These are phyloP conservation scores for Gymnoscopelus microlampas DNA, from an alignment of 2,797 vertebrate species.

Conservation along the genomic window DNA sequence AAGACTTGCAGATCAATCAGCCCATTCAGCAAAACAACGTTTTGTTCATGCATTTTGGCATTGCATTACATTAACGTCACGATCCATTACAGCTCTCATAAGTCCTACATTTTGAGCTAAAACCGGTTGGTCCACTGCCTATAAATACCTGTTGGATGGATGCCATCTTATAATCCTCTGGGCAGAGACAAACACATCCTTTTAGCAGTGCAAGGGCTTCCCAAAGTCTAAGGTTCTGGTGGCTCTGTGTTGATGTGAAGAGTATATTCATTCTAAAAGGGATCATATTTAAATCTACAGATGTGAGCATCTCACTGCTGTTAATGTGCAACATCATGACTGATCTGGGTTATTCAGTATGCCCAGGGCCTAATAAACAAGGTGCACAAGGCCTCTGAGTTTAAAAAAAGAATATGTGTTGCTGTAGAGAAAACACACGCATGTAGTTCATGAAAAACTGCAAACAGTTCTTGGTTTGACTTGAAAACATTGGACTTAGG, in stretches of 20 bases:
- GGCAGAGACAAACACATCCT: constrained; percentile 1
- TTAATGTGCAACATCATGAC: too few species aligned
- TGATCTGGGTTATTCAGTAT: too few species aligned
- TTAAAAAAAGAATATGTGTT: too few species aligned
- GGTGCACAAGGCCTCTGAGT: too few species aligned
- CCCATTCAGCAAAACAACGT: constrained; percentile 18
- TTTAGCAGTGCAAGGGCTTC: not conserved
- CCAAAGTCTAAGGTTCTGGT: not conserved
- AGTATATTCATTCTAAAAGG: not conserved
- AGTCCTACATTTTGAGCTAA: constrained; percentile 3
- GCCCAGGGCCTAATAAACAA: too few species aligned
- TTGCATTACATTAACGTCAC: constrained; percentile 35
- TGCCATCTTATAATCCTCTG: constrained; percentile 1
- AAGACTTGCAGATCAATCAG: constrained; percentile 19
- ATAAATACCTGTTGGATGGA: constrained; percentile 15
- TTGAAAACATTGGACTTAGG: too few species aligned
- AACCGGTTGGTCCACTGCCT: constrained; percentile 19
- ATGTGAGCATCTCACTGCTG: too few species aligned
- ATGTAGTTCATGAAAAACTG: too few species aligned
- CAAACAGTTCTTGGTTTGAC: too few species aligned
- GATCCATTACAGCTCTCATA: constrained; percentile 18
- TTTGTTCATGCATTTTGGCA: constrained; percentile 30
- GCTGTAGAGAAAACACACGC: too few species aligned
- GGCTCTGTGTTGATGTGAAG: not conserved
- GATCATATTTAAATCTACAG: not conserved